Evolutionary conservation across 2,113 vertebrate genomes (phyloP).

Genomic region (Pedetes capensis): DNA sequence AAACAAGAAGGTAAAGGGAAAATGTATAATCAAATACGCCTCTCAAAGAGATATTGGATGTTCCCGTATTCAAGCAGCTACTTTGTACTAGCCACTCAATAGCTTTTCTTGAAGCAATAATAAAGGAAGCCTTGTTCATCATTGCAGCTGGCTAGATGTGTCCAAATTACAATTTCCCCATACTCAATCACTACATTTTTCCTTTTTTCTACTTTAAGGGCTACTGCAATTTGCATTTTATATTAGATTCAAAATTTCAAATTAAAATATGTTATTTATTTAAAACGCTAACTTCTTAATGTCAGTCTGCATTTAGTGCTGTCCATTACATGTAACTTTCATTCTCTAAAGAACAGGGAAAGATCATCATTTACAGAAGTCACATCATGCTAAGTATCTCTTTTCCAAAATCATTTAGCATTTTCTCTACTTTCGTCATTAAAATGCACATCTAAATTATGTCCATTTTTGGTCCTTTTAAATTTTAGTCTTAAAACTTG

Average conservation of each 20-base stretch:
- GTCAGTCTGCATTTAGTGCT: slow-evolving; percentile 46
- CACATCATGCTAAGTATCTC: neutral
- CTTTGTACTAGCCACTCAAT: slow-evolving; percentile 83
- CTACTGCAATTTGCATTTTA: slow-evolving; percentile 74
- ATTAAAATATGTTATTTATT: slow-evolving; percentile 70
- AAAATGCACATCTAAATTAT: slow-evolving; percentile 67
- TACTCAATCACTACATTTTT: slow-evolving; percentile 79
- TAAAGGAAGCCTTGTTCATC: slow-evolving; percentile 87
- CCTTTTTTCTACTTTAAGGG: slow-evolving; percentile 69
- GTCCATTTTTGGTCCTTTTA: slow-evolving; percentile 55
- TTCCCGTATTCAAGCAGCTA: slow-evolving; percentile 82
- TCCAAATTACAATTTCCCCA: slow-evolving; percentile 78
- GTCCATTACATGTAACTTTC: slow-evolving; percentile 35
- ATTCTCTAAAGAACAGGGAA: slow-evolving; percentile 28
- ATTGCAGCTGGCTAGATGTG: slow-evolving; percentile 84
- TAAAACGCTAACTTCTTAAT: slow-evolving; percentile 62
- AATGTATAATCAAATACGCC: slow-evolving; percentile 78
- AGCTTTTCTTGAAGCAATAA: slow-evolving; percentile 86
- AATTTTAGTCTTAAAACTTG: slow-evolving; percentile 57
- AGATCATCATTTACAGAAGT: slow-evolving; percentile 47
- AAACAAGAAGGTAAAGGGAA: slow-evolving; percentile 69
- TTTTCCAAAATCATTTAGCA: slow-evolving; percentile 53
- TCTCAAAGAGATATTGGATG: slow-evolving; percentile 81
- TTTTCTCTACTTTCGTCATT: slow-evolving; percentile 65
- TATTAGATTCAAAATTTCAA: slow-evolving; percentile 71